Conservation (phyloP, 2,888 invertebrate species). For the Aleiodes testaceus region DNA sequence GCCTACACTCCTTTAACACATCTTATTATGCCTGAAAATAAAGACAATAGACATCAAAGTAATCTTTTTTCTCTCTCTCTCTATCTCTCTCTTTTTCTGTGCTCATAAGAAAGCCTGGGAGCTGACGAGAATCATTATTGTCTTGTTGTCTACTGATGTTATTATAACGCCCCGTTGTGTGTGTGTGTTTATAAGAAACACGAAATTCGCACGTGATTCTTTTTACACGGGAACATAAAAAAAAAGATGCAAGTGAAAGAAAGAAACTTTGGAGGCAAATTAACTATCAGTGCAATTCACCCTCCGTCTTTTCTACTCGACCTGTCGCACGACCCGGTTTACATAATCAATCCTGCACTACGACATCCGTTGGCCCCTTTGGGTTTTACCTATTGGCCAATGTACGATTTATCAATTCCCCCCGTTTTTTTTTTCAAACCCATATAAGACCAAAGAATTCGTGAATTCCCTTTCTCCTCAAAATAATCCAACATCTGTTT, state of each 20-base stretch:
- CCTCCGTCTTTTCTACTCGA: constrained; percentile 24
- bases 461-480: background rate
- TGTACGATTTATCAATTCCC: constrained; percentile 18
- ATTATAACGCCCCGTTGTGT: constrained; percentile 9
- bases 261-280: constrained; percentile 10
- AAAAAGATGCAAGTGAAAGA: constrained; percentile 5
- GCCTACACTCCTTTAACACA: constrained; percentile 8
- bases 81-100: background rate
- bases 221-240: background rate
- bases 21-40: constrained; percentile 9
- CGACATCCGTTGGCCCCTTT: constrained; percentile 6
- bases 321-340: constrained; percentile 58
- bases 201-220: constrained; percentile 19
- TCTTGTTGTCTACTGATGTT: background rate
- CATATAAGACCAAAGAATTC: constrained; percentile 17
- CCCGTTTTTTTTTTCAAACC: background rate
- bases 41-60: constrained; percentile 19
- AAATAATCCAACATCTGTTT: too few relatives aligned
- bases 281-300: constrained; percentile 8
- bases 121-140: constrained; percentile 25
- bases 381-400: constrained; percentile 43
- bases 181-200: background rate
- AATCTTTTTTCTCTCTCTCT: background rate
- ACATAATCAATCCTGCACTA: constrained; percentile 51
- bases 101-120: constrained; percentile 30